Base-by-base conservation (phyloP, 2,888 invertebrate species). In the Coelinius sp. region DNA sequence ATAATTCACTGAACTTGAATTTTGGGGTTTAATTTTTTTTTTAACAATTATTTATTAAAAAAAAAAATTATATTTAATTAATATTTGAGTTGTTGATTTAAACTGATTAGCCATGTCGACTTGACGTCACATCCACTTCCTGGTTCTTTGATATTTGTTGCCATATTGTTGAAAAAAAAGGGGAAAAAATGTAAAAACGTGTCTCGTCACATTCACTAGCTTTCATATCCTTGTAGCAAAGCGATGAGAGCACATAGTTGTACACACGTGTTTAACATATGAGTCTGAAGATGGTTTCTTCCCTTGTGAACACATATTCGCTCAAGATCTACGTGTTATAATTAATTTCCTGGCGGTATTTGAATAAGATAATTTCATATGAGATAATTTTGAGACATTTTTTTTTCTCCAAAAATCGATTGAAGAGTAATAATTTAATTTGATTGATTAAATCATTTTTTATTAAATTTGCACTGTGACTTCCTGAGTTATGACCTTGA, bases 191-290 rank as follows among this genome's bases (percentile, higher is more conserved):
- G 31, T 56, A 56, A 56, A 56, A 70, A 68, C 59, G 68, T 56
- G 67, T 66, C 64, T 62, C 68, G 56, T 63, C 68, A 64, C 68
- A 66, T 70, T 67, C 49, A 68, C 66, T 25, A 62, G 66, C 49
- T 31, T 31, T 20, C 22, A 53, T 24, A 56, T 38, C 38, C 52
- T 53, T 17, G 22, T 53, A 10, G 14, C 17, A 68, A 24, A 70
- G 62, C 52, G 70, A 25, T 52, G 65, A 59, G 71, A 67, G 46
- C 71, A 52, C 31, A 20, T 59, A 20, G 14, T 59, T 31, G 59
- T 31, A 31, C 78, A 77, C 78, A 79, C 76, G 77, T 79, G 79
- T 75, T 76, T 72, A 75, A 75, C 78, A 78, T 72, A 77, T 79
- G 78, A 71, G 75, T 66, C 69, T 64, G 66, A 56, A 70, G 71